These are phyloP conservation scores for Cheilosia urbana DNA, from an alignment of 2,888 invertebrate genomes.

Conservation along the genomic window DNA sequence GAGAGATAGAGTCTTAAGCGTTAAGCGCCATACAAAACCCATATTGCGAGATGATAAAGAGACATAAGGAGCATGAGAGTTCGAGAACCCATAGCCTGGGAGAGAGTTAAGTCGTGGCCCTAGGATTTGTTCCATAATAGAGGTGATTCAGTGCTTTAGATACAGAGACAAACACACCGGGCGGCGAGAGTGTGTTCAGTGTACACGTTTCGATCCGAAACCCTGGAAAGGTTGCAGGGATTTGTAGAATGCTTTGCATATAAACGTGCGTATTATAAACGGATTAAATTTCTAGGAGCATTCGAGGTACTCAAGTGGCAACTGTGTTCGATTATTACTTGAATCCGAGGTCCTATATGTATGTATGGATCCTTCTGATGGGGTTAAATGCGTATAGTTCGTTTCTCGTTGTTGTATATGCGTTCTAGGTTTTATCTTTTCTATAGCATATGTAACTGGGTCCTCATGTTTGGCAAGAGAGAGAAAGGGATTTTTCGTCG, in stretches of 20 bases:
- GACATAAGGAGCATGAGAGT: constrained; percentile 66
- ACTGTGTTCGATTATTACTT: constrained; percentile 76
- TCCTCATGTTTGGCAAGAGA: constrained; percentile 24
- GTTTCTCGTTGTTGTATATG: not conserved
- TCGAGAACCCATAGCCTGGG: constrained; percentile 46
- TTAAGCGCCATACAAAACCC: constrained; percentile 81
- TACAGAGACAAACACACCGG: constrained; percentile 3
- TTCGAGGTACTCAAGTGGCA: constrained; percentile 73
- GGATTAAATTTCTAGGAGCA: constrained; percentile 82
- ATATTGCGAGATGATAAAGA: constrained; percentile 76
- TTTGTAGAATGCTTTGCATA: constrained; percentile 79
- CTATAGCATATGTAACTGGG: constrained; percentile 44
- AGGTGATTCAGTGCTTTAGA: constrained; percentile 64
- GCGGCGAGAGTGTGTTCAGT: not conserved
- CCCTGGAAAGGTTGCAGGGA: constrained; percentile 70
- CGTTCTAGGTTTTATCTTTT: constrained; percentile 34
- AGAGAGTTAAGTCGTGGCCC: constrained; percentile 68
- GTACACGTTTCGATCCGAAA: constrained; percentile 25
- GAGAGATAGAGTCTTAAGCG: constrained; percentile 79
- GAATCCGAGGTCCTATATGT: constrained; percentile 55
- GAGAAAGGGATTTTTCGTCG: constrained; percentile 63
- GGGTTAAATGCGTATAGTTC: constrained; percentile 48
- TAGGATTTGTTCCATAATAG: constrained; percentile 70
- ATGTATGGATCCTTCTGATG: constrained; percentile 13
- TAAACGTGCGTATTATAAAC: constrained; percentile 82